Conservation (phyloP, 2,113 vertebrate genomes). For the Phocoena phocoena region DNA sequence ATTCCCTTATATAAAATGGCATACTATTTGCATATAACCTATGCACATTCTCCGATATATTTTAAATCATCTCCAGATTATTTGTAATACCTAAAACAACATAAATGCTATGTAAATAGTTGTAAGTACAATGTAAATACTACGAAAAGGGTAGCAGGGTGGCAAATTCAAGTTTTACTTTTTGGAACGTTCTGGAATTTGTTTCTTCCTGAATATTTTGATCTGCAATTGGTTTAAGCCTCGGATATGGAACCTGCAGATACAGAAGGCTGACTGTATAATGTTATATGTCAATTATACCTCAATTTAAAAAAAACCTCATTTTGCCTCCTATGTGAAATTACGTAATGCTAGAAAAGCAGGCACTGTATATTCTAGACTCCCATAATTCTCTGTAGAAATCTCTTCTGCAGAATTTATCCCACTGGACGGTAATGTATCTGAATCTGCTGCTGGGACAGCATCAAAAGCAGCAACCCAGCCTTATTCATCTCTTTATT, state of each 20-base stretch:
- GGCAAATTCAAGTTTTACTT: background rate
- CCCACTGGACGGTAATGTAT: fast-evolving
- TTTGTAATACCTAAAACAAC: background rate
- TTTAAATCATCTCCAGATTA: background rate
- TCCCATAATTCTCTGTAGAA: background rate
- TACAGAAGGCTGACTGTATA: background rate
- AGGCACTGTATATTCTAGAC: background rate
- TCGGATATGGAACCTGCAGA: background rate
- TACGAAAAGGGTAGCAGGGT: background rate
- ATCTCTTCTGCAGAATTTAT: background rate
- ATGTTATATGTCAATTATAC: background rate
- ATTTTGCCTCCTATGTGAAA: background rate
- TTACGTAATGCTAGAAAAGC: background rate
- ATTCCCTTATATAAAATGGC: background rate
- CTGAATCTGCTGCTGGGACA: background rate
- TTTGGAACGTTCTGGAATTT: background rate
- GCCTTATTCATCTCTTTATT: background rate
- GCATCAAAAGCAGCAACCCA: background rate
- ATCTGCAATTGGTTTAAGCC: background rate
- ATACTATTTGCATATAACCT: background rate
- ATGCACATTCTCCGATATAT: background rate
- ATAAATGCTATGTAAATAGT: background rate
- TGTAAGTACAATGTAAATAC: background rate
- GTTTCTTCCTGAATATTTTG: background rate
- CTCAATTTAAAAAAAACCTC: background rate